phyloP scores from a whole-genome alignment of 1,140 invertebrate species.

The Oscheius sp. region DNA sequence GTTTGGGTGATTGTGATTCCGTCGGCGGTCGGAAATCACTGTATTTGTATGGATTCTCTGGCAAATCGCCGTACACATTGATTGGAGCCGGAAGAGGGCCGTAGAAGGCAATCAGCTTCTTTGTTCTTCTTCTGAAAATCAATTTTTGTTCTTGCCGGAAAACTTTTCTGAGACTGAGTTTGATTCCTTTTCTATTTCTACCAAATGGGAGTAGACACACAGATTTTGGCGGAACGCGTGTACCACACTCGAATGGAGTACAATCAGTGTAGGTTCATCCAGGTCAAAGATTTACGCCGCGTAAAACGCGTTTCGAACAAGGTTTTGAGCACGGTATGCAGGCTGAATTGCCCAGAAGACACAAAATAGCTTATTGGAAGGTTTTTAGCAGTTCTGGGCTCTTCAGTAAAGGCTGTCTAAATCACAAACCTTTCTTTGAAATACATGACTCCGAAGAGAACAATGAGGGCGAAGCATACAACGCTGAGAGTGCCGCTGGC shows the following conservation, averaged over 20 bases:
- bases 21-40: background rate
- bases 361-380: too few relatives aligned
- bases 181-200: too few relatives aligned
- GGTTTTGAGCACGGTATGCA: too few relatives aligned
- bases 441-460: background rate
- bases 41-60: background rate
- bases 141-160: background rate
- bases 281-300: too few relatives aligned
- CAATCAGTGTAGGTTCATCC: too few relatives aligned
- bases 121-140: background rate
- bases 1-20: background rate
- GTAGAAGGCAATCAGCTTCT: background rate
- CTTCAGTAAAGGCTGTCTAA: too few relatives aligned
- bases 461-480: background rate
- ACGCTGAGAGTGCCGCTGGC: background rate
- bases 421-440: background rate
- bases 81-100: background rate
- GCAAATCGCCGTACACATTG: background rate
- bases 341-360: too few relatives aligned
- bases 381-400: too few relatives aligned
- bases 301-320: too few relatives aligned
- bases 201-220: too few relatives aligned
- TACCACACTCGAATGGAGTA: too few relatives aligned
- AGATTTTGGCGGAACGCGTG: too few relatives aligned
- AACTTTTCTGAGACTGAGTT: background rate